Base-by-base conservation (phyloP, 2,113 vertebrate species). In the Malurus alboscapulatus region DNA sequence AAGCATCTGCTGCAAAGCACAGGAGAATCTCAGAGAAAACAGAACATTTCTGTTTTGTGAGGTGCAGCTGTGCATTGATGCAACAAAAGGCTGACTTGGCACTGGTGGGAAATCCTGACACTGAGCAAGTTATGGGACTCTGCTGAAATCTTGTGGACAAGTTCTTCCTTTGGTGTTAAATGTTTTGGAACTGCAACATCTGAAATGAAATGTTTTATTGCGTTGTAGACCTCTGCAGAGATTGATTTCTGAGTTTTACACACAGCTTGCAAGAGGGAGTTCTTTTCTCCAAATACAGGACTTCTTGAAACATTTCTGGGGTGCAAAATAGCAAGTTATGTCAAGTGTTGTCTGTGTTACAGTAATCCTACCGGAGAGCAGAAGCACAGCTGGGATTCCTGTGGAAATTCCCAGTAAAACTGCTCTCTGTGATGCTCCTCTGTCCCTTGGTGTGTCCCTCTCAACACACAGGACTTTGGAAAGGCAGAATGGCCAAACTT, bases 101-200 rank as follows among this genome's bases (percentile, higher is more conserved):
- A 38, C 14, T 1, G 2, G 4, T 4, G 11, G 22, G 34, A 38
- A 77, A 62, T 50, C 51, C 58, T 53, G 44, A 53, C n/a, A 26
- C 17, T 2, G 2, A 38, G 32, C 10, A 17, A 1, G 0, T 55
- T 29, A 6, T 13, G 50, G 66, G n/a, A 10, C 2, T 3, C 17
- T 76, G 18, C 51, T 65, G 44, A 67, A 68, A 78, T 88, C 27
- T 61, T 67, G n/a, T 53, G n/a, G 32, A 40, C 3, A 10, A 80
- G 10, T 7, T 75, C 30, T 78, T 82, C 30, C 30, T 30, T n/a
- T 54, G 51, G 38, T 0, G 1, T 24, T 38, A 38, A 38, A 24
- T 1, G 1, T 19, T 82, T 57, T 62, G 22, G 50, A 57, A 76
- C 47, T 73, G 38, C 40, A 86, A 7, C 4, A 25, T 13, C 3